These are phyloP conservation scores for Mustela nigripes DNA, from an alignment of 2,113 vertebrate species.

Conservation along the genomic window DNA sequence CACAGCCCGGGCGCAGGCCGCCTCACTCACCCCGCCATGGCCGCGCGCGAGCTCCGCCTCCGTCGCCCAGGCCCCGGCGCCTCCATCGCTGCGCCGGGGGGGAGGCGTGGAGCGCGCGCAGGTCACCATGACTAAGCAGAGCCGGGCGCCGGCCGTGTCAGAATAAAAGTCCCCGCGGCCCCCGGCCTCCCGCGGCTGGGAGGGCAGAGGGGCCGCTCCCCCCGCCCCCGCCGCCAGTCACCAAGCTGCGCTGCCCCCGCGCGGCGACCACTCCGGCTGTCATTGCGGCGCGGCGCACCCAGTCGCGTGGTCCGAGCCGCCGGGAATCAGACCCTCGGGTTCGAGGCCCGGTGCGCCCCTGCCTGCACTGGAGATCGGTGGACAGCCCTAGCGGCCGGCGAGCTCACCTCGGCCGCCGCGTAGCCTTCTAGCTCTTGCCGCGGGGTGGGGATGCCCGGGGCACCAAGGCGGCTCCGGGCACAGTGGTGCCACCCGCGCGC, in stretches of 20 bases:
- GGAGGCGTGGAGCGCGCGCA: slow-evolving; percentile 61
- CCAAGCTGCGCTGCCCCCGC: neutral
- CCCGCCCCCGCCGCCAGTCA: neutral
- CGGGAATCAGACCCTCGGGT: neutral
- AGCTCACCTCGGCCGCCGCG: slow-evolving; percentile 31
- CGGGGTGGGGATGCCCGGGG: neutral
- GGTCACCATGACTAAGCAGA: slow-evolving; percentile 87
- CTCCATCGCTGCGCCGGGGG: slow-evolving; percentile 76
- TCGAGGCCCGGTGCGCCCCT: neutral
- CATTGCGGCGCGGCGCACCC: neutral
- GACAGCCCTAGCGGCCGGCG: neutral
- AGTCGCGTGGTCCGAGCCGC: neutral
- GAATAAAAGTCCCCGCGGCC: slow-evolving; percentile 81
- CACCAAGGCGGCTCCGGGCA: neutral
- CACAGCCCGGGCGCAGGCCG: neutral
- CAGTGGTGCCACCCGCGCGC: neutral
- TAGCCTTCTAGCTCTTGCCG: neutral
- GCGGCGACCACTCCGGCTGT: neutral
- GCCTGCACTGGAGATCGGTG: neutral
- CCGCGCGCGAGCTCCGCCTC: slow-evolving; percentile 76
- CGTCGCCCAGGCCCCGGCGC: slow-evolving; percentile 62
- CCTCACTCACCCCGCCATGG: slow-evolving; percentile 83
- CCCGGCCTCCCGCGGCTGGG: neutral
- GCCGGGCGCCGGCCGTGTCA: slow-evolving; percentile 73
- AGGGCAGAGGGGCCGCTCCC: neutral